phyloP scores from a whole-genome alignment of 1,140 invertebrate genomes.

The Liolophura sinensis region DNA sequence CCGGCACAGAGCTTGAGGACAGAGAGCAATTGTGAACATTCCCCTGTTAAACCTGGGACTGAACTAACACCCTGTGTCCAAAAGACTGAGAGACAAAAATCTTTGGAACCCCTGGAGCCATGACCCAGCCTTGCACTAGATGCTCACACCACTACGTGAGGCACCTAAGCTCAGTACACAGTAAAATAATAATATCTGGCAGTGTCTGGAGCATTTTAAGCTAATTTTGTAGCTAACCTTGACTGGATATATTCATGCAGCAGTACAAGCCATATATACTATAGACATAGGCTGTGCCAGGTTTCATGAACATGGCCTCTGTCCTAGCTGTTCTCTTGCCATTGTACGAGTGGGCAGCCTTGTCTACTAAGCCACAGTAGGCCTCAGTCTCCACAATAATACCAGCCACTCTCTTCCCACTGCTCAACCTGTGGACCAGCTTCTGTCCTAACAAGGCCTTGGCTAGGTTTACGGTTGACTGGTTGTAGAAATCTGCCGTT shows the following conservation, averaged over 20 bases:
- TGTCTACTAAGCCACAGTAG: slow-evolving; percentile 74
- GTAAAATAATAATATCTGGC: no score
- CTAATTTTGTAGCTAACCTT: slow-evolving; percentile 60
- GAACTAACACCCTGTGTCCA: no score
- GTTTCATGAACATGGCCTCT: slow-evolving; percentile 78
- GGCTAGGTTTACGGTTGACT: slow-evolving; percentile 60
- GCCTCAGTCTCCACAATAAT: slow-evolving; percentile 80
- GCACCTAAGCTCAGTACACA: no score
- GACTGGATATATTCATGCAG: slow-evolving; percentile 81
- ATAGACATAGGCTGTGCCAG: slow-evolving; percentile 81
- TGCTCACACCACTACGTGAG: no score
- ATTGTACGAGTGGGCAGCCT: slow-evolving; percentile 73
- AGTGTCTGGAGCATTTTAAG: no score
- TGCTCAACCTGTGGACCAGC: slow-evolving; percentile 61
- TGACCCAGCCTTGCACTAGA: no score
- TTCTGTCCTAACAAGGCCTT: slow-evolving; percentile 65
- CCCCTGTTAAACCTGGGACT: no score
- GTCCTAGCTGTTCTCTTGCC: slow-evolving; percentile 71
- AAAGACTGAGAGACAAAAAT: no score
- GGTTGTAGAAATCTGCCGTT: slow-evolving; percentile 35
- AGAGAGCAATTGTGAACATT: no score
- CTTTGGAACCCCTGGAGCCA: no score
- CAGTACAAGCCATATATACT: slow-evolving; percentile 82
- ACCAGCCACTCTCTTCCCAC: slow-evolving; percentile 59
- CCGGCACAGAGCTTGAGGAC: no score